These are phyloP conservation scores for Sycophila sp. DNA, from an alignment of 1,140 invertebrate species.

Conservation along the genomic window DNA sequence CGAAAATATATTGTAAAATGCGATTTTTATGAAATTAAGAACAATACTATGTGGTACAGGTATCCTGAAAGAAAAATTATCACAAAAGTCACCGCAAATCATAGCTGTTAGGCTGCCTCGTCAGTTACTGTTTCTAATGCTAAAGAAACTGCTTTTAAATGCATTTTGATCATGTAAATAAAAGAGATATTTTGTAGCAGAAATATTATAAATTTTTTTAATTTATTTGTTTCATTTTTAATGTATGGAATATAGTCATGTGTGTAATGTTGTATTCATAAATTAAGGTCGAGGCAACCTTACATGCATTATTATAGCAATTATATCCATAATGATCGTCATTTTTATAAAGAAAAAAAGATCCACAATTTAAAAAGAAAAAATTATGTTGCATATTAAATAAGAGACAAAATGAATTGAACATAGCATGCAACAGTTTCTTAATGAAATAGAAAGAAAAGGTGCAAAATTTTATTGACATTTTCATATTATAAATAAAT, in stretches of 20 bases:
- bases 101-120: slow-evolving; percentile 34
- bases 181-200: slow-evolving; percentile 40
- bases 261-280: slow-evolving; percentile 18
- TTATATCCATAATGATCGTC: not conserved
- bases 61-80: slow-evolving; percentile 33
- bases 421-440: slow-evolving; percentile 10
- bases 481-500: slow-evolving; percentile 45
- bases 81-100: slow-evolving; percentile 18
- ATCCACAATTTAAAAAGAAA: too few species aligned
- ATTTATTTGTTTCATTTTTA: slow-evolving; percentile 5
- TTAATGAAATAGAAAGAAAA: slow-evolving; percentile 9
- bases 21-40: slow-evolving; percentile 32
- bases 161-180: slow-evolving; percentile 40
- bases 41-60: slow-evolving; percentile 16
- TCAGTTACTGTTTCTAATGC: slow-evolving; percentile 29
- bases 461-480: slow-evolving; percentile 38
- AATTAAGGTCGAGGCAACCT: slow-evolving; percentile 19
- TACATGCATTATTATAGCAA: slow-evolving; percentile 27
- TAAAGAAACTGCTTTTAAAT: slow-evolving; percentile 27
- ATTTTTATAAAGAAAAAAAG: slow-evolving; percentile 31
- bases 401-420: slow-evolving; percentile 12
- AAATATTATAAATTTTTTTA: slow-evolving; percentile 21
- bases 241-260: slow-evolving; percentile 18
- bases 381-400: slow-evolving; percentile 16
- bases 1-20: slow-evolving; percentile 33